A percentile compares a stretch with the other conserved stretches of the same genome.
Evolutionary conservation across 2,797 vertebrate genomes (phyloP).

Genomic region (Etheostoma nigrum): DNA sequence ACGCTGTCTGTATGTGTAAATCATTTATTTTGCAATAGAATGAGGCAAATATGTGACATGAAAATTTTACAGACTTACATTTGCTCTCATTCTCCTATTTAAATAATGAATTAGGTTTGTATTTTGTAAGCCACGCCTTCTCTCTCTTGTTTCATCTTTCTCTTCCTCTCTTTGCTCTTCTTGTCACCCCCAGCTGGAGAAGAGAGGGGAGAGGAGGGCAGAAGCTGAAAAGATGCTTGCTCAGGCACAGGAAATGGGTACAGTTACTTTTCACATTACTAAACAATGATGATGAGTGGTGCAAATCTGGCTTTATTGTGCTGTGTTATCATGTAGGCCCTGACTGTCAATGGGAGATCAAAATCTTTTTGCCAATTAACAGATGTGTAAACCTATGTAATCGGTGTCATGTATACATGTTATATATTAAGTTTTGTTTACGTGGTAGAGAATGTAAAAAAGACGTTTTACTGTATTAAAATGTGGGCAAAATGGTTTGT

Average conservation of each 20-base stretch:
- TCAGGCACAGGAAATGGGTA: constrained; percentile 92
- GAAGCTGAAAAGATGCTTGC: constrained; percentile 94
- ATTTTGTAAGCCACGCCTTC: not conserved
- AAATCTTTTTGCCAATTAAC: not conserved
- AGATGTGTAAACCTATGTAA: not conserved
- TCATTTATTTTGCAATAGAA: not conserved
- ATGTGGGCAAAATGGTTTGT: not conserved
- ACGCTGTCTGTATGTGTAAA: not conserved
- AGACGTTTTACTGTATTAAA: not conserved
- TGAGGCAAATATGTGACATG: no score
- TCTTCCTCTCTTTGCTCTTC: not conserved
- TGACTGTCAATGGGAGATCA: not conserved
- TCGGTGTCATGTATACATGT: no score
- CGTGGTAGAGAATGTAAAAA: not conserved
- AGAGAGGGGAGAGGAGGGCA: constrained; percentile 91
- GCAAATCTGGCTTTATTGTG: not conserved
- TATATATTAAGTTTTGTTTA: not conserved
- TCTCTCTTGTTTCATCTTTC: not conserved
- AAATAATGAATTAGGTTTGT: not conserved
- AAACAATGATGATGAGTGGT: not conserved
- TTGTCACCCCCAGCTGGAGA: constrained; percentile 81
- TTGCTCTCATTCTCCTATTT: not conserved
- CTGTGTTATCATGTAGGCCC: not conserved
- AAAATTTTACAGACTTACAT: not conserved
- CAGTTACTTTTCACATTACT: not conserved